Base-by-base conservation (phyloP, 2,113 vertebrate species). In the Ondatra zibethicus region DNA sequence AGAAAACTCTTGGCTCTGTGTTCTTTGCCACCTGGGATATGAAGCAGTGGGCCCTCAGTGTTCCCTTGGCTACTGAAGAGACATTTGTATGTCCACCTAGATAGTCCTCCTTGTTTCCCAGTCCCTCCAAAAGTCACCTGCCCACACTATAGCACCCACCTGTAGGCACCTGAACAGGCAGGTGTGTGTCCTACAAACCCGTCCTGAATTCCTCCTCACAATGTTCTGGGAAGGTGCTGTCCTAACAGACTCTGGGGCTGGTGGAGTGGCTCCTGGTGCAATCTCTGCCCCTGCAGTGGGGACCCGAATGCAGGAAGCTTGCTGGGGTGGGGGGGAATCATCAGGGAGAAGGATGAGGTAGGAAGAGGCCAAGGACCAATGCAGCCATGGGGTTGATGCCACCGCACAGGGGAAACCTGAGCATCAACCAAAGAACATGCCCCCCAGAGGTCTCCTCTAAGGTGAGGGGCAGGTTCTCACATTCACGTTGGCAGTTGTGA, bases 371-470 rank as follows among this genome's bases (percentile, higher is more conserved):
- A 68, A 47, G 12, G 10, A n/a, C 23, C 78, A 45, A 29, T 16
- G n/a, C 5, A 25, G 33, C 31, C 13, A 11, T 47, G 55, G 42
- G 29, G 5, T 45, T 14, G 65, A 87, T 52, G 31, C 23, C 45
- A n/a, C 25, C 50, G 19, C 19, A 12, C 29, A 65, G n/a, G 17
- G 66, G 66, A 66, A 31, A 88, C 9, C 7, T n/a, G 29, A 82
- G 29, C 52, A 5, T 68, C 27, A 81, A 3, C 0, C 0, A 23
- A n/a, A 23, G 47, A 10, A 75, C 36, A 16, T 0, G 3, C 33
- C 31, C 42, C 1, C 0, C 27, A 39, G 9, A 31, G 25, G 10
- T 16, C 61, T 95, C 52, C 21, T 25, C 7, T 66, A 8, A 42
- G n/a, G 50, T 19, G 52, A 45, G 39, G 42, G 23, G 39, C 6